phyloP scores from a whole-genome alignment of 2,797 vertebrate genomes.

The Myotis vivesi region DNA sequence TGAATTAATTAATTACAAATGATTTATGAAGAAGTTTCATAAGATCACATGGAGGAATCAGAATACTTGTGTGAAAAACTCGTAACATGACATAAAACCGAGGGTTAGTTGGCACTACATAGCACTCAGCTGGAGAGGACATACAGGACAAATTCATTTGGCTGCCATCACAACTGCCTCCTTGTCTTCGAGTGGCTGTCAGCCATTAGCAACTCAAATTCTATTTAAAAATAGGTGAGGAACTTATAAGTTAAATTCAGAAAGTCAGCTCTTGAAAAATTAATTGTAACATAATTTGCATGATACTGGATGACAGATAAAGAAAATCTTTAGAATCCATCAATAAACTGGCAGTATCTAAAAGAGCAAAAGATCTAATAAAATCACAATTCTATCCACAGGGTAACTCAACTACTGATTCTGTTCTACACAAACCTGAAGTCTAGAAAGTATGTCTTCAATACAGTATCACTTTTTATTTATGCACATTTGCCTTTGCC shows the following conservation, averaged over 20 bases:
- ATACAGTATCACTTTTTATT: background rate
- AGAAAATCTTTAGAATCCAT: background rate
- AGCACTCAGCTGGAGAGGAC: background rate
- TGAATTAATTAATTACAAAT: background rate
- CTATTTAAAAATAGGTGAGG: background rate
- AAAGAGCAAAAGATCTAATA: background rate
- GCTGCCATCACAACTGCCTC: background rate
- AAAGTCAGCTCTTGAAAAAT: slow-evolving; percentile 30
- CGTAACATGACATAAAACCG: background rate
- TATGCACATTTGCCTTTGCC: background rate
- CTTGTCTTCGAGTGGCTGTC: background rate
- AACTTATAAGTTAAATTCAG: slow-evolving; percentile 35
- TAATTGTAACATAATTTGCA: background rate
- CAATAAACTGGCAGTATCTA: background rate
- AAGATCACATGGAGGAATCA: background rate
- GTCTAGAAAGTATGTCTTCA: background rate
- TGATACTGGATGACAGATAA: background rate
- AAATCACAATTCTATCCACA: background rate
- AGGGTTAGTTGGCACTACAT: background rate
- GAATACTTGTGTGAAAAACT: background rate
- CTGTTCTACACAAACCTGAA: background rate
- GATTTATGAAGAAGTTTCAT: background rate
- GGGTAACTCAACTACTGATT: background rate
- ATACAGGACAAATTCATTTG: background rate
- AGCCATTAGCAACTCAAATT: background rate